phyloP scores from a whole-genome alignment of 2,113 vertebrate species.

The Alces alces region DNA sequence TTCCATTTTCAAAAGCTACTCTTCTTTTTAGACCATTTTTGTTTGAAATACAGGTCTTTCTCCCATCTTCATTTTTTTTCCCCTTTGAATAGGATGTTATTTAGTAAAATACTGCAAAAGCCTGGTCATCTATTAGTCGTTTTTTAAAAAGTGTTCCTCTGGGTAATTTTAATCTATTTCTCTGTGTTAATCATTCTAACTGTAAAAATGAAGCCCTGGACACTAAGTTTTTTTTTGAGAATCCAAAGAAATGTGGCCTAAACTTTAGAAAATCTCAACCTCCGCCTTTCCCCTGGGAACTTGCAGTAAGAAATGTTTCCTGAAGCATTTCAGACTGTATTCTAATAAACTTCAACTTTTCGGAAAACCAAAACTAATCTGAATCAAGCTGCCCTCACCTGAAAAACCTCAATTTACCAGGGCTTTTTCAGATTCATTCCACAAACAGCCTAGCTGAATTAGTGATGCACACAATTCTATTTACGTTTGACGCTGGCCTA shows the following conservation, averaged over 20 bases:
- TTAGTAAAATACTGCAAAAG: not conserved
- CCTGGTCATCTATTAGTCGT: not conserved
- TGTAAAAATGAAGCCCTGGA: not conserved
- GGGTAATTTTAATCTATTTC: not conserved
- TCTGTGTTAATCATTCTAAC: not conserved
- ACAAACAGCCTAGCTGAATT: not conserved
- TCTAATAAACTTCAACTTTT: not conserved
- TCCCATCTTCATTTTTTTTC: not conserved
- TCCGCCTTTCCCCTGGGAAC: not conserved
- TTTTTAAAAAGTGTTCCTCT: constrained; percentile 26
- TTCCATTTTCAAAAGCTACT: not conserved
- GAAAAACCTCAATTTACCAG: not conserved
- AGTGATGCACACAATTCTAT: not conserved
- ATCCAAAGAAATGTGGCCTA: not conserved
- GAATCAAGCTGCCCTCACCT: not conserved
- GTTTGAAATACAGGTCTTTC: not conserved
- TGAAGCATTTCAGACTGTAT: not conserved
- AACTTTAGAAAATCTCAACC: not conserved
- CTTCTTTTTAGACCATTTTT: not conserved
- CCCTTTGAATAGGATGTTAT: not conserved
- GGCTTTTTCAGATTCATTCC: not conserved
- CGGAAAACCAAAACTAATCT: not conserved
- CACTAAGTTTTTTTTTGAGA: not conserved
- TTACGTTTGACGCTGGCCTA: not conserved
- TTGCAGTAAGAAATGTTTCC: not conserved